phyloP scores from a whole-genome alignment of 2,113 vertebrate species.

The Phalacrocorax brasilianus region DNA sequence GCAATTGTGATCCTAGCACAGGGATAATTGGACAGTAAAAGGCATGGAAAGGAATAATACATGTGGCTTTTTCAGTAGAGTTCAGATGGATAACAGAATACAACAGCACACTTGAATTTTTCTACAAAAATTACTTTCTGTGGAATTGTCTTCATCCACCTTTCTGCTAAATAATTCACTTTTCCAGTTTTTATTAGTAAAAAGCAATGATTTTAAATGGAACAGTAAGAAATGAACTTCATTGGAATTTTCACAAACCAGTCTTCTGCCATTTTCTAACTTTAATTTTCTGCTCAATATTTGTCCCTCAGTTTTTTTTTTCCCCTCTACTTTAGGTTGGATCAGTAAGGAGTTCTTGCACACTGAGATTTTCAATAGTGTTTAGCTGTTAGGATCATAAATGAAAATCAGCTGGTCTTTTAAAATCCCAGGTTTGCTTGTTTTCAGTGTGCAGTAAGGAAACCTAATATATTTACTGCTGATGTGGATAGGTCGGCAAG shows the following conservation, averaged over 20 bases:
- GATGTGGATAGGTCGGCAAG: not conserved
- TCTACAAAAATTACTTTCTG: not conserved
- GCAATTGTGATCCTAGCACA: not conserved
- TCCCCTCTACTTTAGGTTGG: not conserved
- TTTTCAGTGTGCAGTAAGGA: not conserved
- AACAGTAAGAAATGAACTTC: not conserved
- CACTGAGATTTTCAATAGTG: not conserved
- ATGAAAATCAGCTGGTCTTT: not conserved
- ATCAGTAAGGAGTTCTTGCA: not conserved
- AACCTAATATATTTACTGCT: not conserved
- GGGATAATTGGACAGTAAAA: not conserved
- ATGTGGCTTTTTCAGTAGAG: not conserved
- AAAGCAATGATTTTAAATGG: not conserved
- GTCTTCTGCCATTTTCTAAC: not conserved
- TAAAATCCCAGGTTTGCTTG: not conserved
- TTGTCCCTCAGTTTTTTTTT: not conserved
- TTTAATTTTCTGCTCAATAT: not conserved
- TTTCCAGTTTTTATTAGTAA: not conserved
- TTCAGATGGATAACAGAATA: not conserved
- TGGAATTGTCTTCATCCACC: not conserved
- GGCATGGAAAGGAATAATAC: not conserved
- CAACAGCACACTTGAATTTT: rapidly evolving
- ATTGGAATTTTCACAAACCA: not conserved
- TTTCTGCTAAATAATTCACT: not conserved
- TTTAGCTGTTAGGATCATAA: not conserved